Evolutionary conservation across 2,113 vertebrate genomes (phyloP).

Genomic region (Lichenostomus cassidix): DNA sequence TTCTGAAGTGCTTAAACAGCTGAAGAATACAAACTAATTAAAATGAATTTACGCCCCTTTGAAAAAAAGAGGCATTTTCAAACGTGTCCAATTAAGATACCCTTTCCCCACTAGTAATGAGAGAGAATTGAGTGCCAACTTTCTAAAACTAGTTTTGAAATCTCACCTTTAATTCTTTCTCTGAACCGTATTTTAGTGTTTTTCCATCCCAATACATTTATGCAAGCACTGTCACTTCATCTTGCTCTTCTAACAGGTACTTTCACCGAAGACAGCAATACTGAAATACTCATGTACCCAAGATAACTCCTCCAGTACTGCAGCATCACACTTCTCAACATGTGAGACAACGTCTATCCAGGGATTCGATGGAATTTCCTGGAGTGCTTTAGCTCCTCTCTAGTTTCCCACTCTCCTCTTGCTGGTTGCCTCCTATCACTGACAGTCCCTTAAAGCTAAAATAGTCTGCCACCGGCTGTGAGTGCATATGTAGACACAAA

Average conservation of each 20-base stretch:
- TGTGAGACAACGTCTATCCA: background rate
- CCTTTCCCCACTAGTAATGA: background rate
- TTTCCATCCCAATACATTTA: background rate
- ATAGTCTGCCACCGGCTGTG: background rate
- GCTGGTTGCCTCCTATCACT: background rate
- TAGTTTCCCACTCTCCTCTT: slow-evolving; percentile 34
- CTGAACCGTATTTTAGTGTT: background rate
- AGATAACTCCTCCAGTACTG: background rate
- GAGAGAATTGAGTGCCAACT: background rate
- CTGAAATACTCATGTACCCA: background rate
- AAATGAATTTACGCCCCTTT: background rate
- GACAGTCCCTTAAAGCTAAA: slow-evolving; percentile 3
- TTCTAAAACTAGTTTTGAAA: background rate
- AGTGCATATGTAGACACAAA: background rate
- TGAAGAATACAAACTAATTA: slow-evolving; percentile 14
- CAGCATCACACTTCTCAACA: slow-evolving; percentile 35
- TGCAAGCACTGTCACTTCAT: background rate
- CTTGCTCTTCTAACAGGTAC: background rate
- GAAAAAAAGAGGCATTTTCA: background rate
- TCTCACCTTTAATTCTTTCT: background rate
- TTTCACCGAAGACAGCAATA: background rate
- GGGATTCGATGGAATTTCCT: slow-evolving; percentile 34
- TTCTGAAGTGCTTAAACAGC: slow-evolving; percentile 9
- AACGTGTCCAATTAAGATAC: background rate
- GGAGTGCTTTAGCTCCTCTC: slow-evolving; percentile 12